Evolutionary conservation across 2,797 vertebrate genomes (phyloP).

Genomic region (Lepilemur septentrionalis): DNA sequence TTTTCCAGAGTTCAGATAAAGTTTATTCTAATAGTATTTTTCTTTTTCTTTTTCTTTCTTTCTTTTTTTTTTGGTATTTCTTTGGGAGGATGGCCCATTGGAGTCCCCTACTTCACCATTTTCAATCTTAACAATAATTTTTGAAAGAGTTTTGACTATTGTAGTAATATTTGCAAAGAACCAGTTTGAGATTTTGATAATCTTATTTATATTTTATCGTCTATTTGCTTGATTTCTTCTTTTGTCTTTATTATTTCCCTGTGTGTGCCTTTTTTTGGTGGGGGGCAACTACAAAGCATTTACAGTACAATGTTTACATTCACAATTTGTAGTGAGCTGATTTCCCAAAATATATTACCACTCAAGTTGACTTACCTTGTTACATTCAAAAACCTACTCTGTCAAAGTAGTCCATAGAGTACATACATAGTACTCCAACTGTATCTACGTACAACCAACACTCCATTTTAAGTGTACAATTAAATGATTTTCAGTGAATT

Average conservation of each 20-base stretch:
- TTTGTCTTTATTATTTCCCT: background rate
- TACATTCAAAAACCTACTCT: too few species aligned
- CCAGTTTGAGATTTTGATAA: background rate
- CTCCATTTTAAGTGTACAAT: too few species aligned
- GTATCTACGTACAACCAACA: too few species aligned
- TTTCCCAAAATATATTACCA: too few species aligned
- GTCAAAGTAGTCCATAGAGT: too few species aligned
- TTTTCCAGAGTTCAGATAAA: background rate
- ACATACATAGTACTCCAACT: too few species aligned
- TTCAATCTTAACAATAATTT: background rate
- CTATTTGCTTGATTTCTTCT: background rate
- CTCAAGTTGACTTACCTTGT: too few species aligned
- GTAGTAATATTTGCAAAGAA: background rate
- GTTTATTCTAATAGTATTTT: background rate
- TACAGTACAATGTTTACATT: too few species aligned
- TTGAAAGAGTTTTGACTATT: background rate
- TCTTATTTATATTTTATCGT: background rate
- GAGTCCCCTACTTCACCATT: background rate
- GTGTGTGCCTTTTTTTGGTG: background rate
- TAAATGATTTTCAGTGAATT: too few species aligned
- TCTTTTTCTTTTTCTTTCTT: background rate
- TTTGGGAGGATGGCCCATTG: background rate
- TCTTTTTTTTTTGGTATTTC: background rate
- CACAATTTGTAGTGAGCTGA: too few species aligned
- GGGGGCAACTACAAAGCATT: too few species aligned